Base-by-base conservation (phyloP, 1,140 invertebrate genomes). In the Chironomus tepperi region DNA sequence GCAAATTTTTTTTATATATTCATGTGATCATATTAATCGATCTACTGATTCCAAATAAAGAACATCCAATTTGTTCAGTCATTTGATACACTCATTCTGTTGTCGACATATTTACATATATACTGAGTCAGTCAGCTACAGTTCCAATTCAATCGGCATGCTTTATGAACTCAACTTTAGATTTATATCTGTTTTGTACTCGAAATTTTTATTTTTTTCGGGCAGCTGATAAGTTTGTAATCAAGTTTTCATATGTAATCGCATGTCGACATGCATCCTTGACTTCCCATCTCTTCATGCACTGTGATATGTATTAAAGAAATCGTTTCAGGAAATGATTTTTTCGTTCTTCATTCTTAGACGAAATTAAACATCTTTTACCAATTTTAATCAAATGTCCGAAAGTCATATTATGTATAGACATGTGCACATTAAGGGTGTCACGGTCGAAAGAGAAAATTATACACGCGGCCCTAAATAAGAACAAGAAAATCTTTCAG, bases 401-500 rank as follows among this genome's bases (percentile, higher is more conserved):
- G 47, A 57, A 12, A 34, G 47, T 57, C n/a, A 15, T 57, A 57
- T 12, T 57, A 34, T 34, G 24, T 57, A 57, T 57, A 57, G 47
- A 57, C 47, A 57, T 57, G 47, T 57, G 47, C 15, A n/a, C 47
- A 57, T 57, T 57, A 57, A 57, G 47, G 47, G 47, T 57, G 47
- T 57, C 47, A 57, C 47, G 47, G 47, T 57, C 47, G 47, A 57
- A n/a, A 57, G 47, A 57, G 47, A 57, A 57, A 57, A 57, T 57
- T 57, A 57, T 57, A 57, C 47, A 57, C 47, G 47, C 47, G 47
- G 47, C 10, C 12, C 47, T 57, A 5, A 34, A 34, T 34, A 34
- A 34, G 5, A 34, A 34, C 5, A 34, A 34, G 24, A 34, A 34
- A 34, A 34, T 34, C 24, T 34, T 34, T n/a, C n/a, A n/a, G n/a